phyloP scores from a whole-genome alignment of 1,140 invertebrate species.

The Drosophila tropicalis region DNA sequence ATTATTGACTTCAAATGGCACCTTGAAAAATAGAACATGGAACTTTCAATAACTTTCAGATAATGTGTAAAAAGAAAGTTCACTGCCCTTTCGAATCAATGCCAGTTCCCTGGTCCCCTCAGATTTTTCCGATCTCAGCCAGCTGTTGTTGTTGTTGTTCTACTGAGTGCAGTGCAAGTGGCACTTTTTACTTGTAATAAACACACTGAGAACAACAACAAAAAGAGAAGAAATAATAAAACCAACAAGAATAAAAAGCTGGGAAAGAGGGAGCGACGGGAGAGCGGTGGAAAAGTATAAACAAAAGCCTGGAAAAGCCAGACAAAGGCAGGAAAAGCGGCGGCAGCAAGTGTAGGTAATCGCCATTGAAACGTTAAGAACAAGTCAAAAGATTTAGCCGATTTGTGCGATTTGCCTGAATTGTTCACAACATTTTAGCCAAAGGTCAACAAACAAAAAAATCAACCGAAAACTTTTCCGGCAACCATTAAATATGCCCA shows the following conservation, averaged over 20 bases:
- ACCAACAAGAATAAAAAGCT: neutral
- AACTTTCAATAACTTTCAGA: neutral
- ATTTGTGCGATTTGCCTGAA: conserved; percentile 12
- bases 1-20: conserved; percentile 12
- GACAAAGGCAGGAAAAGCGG: neutral
- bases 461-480: neutral
- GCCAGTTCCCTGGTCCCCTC: neutral
- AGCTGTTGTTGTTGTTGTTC: conserved; percentile 3
- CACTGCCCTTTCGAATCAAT: conserved; percentile 5
- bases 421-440: conserved; percentile 1
- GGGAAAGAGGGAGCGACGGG: too few species aligned
- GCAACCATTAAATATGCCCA: conserved; percentile 9
- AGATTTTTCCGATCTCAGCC: neutral
- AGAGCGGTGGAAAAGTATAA: conserved; percentile 3
- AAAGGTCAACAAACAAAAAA: neutral
- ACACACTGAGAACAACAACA: conserved; percentile 16
- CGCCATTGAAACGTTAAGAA: conserved; percentile 5
- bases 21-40: conserved; percentile 3
- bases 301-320: conserved; percentile 8
- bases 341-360: conserved; percentile 4
- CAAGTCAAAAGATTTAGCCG: conserved; percentile 3
- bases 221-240: neutral
- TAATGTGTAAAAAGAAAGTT: neutral
- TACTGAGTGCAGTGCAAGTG: neutral
- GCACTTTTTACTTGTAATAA: conserved; percentile 14